These are phyloP conservation scores for Montipora efflorescens DNA, from an alignment of 64 coral and sea anemone genomes.

Conservation along the genomic window DNA sequence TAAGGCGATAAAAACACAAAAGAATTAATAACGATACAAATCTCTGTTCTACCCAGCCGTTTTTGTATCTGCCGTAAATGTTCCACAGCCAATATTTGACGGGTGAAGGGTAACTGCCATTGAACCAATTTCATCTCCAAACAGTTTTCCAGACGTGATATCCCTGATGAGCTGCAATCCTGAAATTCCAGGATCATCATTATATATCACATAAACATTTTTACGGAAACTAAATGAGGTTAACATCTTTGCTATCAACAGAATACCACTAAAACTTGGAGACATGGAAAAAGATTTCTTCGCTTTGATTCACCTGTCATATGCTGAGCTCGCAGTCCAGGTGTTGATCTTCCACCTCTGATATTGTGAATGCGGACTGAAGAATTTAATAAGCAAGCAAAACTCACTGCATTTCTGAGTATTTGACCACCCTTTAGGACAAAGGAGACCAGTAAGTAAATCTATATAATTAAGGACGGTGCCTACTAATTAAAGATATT, in stretches of 20 bases:
- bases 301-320: constrained; percentile 54
- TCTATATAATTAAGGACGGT: no score
- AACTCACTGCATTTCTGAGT: constrained; percentile 71
- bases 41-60: constrained; percentile 79
- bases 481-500: no score
- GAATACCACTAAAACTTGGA: background rate
- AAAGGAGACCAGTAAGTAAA: background rate
- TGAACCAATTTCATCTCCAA: constrained; percentile 89
- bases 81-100: constrained; percentile 74
- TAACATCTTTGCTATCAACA: no score
- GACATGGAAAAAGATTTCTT: background rate
- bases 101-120: constrained; percentile 79
- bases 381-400: constrained; percentile 64
- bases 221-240: no score
- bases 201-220: no score
- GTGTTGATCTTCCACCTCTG: constrained; percentile 58
- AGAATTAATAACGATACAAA: background rate
- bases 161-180: constrained; percentile 95
- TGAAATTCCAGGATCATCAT: background rate
- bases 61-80: constrained; percentile 88
- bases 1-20: background rate
- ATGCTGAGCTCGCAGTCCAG: constrained; percentile 68
- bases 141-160: constrained; percentile 82
- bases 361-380: constrained; percentile 65
- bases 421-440: constrained; percentile 68